Percentiles rank a stretch among this genome's conserved stretches.
These are phyloP conservation scores for Myiotriccus ornatus DNA, from an alignment of 2,797 vertebrate species.

Conservation along the genomic window DNA sequence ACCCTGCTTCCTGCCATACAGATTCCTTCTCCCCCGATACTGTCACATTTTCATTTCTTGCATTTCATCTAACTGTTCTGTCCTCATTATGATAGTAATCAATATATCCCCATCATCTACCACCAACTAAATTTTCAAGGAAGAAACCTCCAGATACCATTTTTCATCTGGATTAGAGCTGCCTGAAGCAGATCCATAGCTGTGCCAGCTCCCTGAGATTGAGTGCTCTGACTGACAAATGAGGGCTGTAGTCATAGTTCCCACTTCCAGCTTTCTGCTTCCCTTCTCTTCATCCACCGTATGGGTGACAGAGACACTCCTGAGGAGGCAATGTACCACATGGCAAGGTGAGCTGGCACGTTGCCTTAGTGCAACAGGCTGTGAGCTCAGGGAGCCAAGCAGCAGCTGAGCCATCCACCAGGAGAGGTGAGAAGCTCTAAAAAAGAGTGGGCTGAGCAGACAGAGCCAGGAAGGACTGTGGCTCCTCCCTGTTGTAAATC, in stretches of 20 bases:
- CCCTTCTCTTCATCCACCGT: not conserved
- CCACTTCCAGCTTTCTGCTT: not conserved
- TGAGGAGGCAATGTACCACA: rapidly evolving
- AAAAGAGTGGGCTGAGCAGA: not conserved
- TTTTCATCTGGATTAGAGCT: not conserved
- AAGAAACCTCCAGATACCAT: not conserved
- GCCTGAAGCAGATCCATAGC: not conserved
- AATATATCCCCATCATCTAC: not conserved
- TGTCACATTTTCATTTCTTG: not conserved
- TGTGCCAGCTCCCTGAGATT: not conserved
- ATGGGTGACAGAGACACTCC: rapidly evolving
- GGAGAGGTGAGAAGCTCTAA: not conserved
- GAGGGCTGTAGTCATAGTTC: rapidly evolving
- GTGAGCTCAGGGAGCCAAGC: not conserved
- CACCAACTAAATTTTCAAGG: not conserved
- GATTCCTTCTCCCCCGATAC: not conserved
- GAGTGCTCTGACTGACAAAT: rapidly evolving
- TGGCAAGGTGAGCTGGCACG: not conserved
- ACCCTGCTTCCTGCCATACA: conserved; percentile 6
- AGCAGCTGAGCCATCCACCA: not conserved
- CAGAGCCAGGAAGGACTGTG: not conserved
- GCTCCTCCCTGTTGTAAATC: not conserved
- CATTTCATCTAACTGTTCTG: not conserved
- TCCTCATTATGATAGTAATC: not conserved
- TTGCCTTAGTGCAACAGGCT: not conserved